Base-by-base conservation (phyloP, 2,797 vertebrate species). In the Ceryle rudis region DNA sequence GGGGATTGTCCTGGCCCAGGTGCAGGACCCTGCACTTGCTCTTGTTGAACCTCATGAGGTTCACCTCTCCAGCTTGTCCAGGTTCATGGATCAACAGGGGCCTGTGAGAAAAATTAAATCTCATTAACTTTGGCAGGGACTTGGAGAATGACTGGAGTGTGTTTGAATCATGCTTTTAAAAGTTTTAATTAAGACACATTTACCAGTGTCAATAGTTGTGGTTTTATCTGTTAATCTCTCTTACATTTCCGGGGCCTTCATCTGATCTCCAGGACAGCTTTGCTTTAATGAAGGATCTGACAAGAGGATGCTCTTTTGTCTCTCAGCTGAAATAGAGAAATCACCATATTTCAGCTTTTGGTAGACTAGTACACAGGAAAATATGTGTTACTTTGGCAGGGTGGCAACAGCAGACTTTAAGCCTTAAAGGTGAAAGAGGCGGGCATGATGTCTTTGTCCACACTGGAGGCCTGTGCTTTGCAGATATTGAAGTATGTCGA, bases 181-280 rank as follows among this genome's bases (percentile, higher is more conserved):
- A 92, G 47, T 85, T 94, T 82, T 93, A 93, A 97, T 89, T 90
- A 92, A 88, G 70, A 90, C 2, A 4, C 55, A 33, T 89, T 84
- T 95, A 75, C 75, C 19, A 23, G 42, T 83, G 67, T 88, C 94
- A 86, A 26, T 57, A 78, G 78, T 49, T 79, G 67, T 54, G 2
- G 1, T n/a, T 88, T 66, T 55, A 20, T 6, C 25, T 2, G n/a
- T 81, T 39, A 74, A 65, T 71, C 2, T 71, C 81, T 88, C 41
- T 35, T 46, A 62, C 33, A 21, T 81, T 80, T 95, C 77, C 47
- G 0, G 2, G 57, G 55, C 64, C 74, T 58, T 55, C 47, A 49
- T 55, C 41, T 31, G 31, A 31, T 74, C 81, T 66, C 77, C 65
- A 47, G 31, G 83, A 44, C 70, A 92, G 58, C 47, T 79, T 86